Evolutionary conservation across 2,888 invertebrate genomes (phyloP).

Genomic region (Spodoptera picta): DNA sequence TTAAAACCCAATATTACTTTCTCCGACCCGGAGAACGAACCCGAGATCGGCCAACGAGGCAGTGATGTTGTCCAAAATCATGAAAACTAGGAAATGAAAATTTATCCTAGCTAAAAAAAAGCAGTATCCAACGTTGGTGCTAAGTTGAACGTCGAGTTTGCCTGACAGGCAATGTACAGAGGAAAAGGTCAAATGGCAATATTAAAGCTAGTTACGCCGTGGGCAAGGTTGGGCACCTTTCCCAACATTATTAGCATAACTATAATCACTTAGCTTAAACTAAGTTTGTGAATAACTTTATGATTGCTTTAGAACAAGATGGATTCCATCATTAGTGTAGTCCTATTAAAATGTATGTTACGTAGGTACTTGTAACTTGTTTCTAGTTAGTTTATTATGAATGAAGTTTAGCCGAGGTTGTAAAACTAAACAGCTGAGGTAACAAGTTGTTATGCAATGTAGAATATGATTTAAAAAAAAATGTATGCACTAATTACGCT

Average conservation of each 20-base stretch:
- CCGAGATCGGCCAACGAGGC: no score
- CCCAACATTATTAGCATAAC: conserved; percentile 33
- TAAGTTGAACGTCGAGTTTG: background rate
- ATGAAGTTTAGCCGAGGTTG: background rate
- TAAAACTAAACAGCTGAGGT: background rate
- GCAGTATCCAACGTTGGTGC: no score
- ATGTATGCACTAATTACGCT: no score
- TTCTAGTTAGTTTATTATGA: background rate
- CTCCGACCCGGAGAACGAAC: no score
- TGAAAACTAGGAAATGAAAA: no score
- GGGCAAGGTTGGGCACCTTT: conserved; percentile 1
- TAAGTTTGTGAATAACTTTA: conserved; percentile 38
- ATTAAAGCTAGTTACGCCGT: conserved; percentile 19
- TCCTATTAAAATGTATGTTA: conserved; percentile 14
- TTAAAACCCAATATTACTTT: no score
- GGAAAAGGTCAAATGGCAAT: conserved; percentile 18
- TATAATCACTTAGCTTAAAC: conserved; percentile 37
- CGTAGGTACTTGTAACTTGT: background rate
- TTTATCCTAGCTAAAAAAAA: no score
- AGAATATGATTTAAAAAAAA: no score
- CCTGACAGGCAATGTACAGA: conserved; percentile 3
- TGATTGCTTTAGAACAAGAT: conserved; percentile 26
- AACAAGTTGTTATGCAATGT: no score
- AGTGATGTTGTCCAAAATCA: no score
- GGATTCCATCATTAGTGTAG: conserved; percentile 8